phyloP scores from a whole-genome alignment of 2,113 vertebrate species.

The Notechis scutatus region DNA sequence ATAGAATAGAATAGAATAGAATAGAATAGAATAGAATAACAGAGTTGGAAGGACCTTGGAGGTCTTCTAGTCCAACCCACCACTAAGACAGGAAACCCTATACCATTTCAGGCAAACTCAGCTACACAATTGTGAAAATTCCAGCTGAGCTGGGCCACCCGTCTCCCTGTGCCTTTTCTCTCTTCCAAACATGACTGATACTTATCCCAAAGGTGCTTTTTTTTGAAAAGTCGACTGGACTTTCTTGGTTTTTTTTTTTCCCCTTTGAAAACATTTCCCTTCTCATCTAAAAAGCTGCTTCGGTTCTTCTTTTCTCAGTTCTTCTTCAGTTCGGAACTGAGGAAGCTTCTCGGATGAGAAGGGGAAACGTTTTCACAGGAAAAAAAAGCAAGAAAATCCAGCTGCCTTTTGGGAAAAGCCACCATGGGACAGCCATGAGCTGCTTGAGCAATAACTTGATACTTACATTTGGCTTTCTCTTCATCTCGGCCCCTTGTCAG shows the following conservation, averaged over 20 bases:
- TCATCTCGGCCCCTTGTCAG: constrained; percentile 94
- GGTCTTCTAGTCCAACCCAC: too few relatives aligned
- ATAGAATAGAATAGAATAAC: too few relatives aligned
- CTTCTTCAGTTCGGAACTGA: too few relatives aligned
- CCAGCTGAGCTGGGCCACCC: not conserved
- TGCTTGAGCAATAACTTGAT: not conserved
- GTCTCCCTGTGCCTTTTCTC: fast-evolving
- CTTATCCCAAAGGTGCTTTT: constrained; percentile 35
- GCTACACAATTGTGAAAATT: not conserved
- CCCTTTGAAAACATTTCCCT: not conserved
- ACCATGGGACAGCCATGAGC: not conserved
- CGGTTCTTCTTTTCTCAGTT: too few relatives aligned
- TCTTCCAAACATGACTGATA: not conserved
- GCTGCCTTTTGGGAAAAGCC: not conserved
- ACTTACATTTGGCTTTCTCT: constrained; percentile 97
- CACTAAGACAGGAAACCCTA: too few relatives aligned
- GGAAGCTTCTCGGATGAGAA: not conserved
- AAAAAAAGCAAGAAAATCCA: not conserved
- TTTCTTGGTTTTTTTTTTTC: not conserved
- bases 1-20: too few relatives aligned
- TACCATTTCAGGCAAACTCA: not conserved
- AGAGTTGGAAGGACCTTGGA: too few relatives aligned
- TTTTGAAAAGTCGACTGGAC: not conserved
- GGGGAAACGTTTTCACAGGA: not conserved
- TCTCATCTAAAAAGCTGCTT: not conserved